Evolutionary conservation across 2,888 invertebrate genomes (phyloP), one percentile per base, ranked within the genome.

Genomic region (Nyleta sp.): DNA sequence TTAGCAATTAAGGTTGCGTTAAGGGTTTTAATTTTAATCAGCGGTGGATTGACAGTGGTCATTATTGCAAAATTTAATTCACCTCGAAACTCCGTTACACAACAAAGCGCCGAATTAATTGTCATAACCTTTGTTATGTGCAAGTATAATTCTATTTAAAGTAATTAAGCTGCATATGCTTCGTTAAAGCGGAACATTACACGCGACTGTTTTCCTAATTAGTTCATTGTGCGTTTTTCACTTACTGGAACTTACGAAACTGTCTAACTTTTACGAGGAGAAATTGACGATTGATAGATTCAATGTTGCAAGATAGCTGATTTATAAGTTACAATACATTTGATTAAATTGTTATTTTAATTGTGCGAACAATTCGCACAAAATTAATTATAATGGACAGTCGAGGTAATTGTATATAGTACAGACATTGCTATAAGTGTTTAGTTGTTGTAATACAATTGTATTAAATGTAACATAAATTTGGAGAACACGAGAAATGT

Each of bases 61-160:
- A 55, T 22, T 40, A 20, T 17, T 46, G 18, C 18, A 46, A 48
- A 33, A 38, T 38, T 35, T 15, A 20, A 35, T 48, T 62, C 17
- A 11, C 0, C 35, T 62, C 17, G 48, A 20, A 62, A 60, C 35
- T 38, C 18, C 50, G 40, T 40, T 35, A 50, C 48, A 35, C 60
- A 24, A 48, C 48, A 22, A 50, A 64, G 24, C 17, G 17, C 17
- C 7, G 40, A 40, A 40, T 64, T 64, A 64, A 64, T 64, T 38
- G 35, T 50, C 35, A 38, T 50, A 50, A 13, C 18, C 50, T 64
- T 64, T 40, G 50, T 40, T 64, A 17, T n/a, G n/a, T 50, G 22
- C 7, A 40, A 28, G 33, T 38, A n/a, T 64, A 50, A 64, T 64
- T 50, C 18, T 40, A 40, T 40, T 64, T 64, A 35, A 38, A 64